Base-by-base conservation (phyloP, 2,888 invertebrate genomes). In the Cylindroiulus punctatus region DNA sequence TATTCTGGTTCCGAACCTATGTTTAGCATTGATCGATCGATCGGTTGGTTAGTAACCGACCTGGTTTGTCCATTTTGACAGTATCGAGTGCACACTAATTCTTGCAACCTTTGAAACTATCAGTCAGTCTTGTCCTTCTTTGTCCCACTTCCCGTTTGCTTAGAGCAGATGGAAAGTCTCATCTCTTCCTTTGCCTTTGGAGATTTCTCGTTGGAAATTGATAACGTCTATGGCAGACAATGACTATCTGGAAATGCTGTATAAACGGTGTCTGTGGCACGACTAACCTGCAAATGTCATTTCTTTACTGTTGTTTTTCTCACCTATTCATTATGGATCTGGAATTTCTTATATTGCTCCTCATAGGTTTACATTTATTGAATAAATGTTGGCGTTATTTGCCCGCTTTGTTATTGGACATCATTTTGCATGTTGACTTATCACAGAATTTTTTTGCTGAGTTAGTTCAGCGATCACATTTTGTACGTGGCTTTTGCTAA, bases 81-180 rank as follows among this genome's bases (percentile, higher is more conserved):
- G 22, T 57, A 57, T 19, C n/a, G 57, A 57, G 57, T 57, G 57
- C 57, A 57, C 57, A 57, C 57, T 57, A 57, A 57, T 57, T 57
- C 57, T 57, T 57, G n/a, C 57, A n/a, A 57, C 57, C 57, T 57
- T 57, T n/a, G n/a, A 57, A n/a, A 57, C 57, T 57, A 22, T 57
- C 57, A 57, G 57, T 57, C 57, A n/a, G n/a, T n/a, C n/a, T n/a
- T 57, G 57, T 57, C 57, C 57, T n/a, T n/a, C 57, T n/a, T 57
- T 57, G 19, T 22, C 57, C 57, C 4, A 57, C 22, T 5, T 57
- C 57, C 57, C 22, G 5, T 57, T n/a, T n/a, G 57, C 57, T 57
- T 57, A 2, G 3, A n/a, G 57, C 57, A 57, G n/a, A 4, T n/a
- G 57, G 22, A 57, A 57, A 22, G 57, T n/a, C n/a, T 57, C 22